Conservation (phyloP, 2,888 invertebrate genomes). For the Latheticus oryzae region DNA sequence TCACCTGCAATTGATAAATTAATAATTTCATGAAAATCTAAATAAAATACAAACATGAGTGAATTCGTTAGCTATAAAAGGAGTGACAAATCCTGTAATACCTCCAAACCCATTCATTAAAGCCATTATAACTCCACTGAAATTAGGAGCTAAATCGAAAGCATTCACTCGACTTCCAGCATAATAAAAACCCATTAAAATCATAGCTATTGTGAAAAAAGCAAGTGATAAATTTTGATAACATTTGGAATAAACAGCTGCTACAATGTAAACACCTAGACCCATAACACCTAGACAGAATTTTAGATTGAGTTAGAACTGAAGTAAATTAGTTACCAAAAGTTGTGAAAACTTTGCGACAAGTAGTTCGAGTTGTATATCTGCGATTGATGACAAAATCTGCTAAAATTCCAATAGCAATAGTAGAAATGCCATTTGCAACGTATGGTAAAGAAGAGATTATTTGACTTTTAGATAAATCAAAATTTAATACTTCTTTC, state of each 20-base stretch:
- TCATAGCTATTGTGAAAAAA: neutral
- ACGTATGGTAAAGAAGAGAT: neutral
- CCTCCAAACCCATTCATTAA: neutral
- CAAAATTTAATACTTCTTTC: neutral
- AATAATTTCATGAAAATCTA: no score
- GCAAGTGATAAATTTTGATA: neutral
- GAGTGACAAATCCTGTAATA: neutral
- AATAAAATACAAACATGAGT: no score
- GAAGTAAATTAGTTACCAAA: no score
- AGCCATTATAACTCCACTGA: constrained; percentile 10
- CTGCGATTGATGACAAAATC: neutral
- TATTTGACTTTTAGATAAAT: neutral
- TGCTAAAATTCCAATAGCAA: neutral
- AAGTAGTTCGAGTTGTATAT: neutral
- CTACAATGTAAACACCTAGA: constrained; percentile 69
- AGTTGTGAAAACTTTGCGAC: neutral
- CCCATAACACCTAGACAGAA: constrained; percentile 69
- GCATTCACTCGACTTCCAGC: constrained; percentile 2
- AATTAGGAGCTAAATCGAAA: constrained; percentile 14
- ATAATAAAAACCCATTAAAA: constrained; percentile 10
- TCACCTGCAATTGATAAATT: no score
- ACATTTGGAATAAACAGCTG: neutral
- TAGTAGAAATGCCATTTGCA: neutral
- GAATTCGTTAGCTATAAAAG: neutral
- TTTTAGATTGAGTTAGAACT: no score